Conservation (phyloP, 2,888 invertebrate species). For the Empis stercorea region DNA sequence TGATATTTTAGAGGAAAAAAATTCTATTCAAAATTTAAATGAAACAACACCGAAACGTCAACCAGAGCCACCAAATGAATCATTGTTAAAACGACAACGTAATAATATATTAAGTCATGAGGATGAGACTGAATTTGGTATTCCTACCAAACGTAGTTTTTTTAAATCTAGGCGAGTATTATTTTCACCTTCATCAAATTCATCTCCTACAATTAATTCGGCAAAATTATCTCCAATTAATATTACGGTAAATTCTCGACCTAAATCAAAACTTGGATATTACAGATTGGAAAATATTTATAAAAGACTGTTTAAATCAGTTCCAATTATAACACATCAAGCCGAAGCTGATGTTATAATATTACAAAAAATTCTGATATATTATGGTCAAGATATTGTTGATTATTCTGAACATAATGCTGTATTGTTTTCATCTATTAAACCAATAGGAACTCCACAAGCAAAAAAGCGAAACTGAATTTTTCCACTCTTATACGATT, state of each 20-base stretch:
- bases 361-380: conserved; percentile 47
- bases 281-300: conserved; percentile 45
- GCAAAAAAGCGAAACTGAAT: no score
- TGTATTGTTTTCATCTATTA: conserved; percentile 16
- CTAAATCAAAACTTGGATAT: conserved; percentile 12
- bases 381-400: conserved; percentile 44
- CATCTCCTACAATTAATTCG: not conserved
- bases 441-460: no score
- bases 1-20: conserved; percentile 13
- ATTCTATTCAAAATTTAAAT: conserved; percentile 32
- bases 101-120: not conserved
- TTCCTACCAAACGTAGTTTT: no score
- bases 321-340: conserved; percentile 42
- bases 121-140: not conserved
- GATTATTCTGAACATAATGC: conserved; percentile 36
- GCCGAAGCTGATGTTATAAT: conserved; percentile 57
- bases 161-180: no score
- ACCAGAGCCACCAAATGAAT: conserved; percentile 6
- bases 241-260: not conserved
- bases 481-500: no score
- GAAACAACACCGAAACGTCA: conserved; percentile 42
- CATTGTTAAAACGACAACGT: not conserved
- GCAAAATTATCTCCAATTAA: not conserved
- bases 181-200: no score
- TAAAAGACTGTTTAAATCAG: conserved; percentile 37